Base-by-base conservation (phyloP, 2,113 vertebrate genomes). In the Oryzias celebensis region DNA sequence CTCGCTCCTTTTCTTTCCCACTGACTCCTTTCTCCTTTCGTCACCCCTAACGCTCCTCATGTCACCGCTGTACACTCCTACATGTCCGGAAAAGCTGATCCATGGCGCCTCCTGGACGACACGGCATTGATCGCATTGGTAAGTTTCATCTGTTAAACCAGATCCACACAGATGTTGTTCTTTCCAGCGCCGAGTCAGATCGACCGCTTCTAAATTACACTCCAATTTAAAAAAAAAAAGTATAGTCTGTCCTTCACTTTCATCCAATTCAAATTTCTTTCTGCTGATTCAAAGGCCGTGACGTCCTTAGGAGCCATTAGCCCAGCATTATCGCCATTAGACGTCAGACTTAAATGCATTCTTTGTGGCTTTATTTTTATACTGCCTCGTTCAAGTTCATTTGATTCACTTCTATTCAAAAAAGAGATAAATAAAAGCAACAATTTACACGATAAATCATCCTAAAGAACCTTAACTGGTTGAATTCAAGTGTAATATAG, bases 71-170 rank as follows among this genome's bases (percentile, higher is more conserved):
- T n/a, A 31, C 26, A 36, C 31, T 52, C 52, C 82, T 66, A 24
- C 62, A 71, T 62, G 49, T 60, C 62, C 14, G 0, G 36, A 18
- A 52, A 68, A 62, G 26, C 31, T 1, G 55, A 79, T 60, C 58
- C 62, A 22, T 60, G 64, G 59, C 52, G 62, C 69, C 57, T 1
- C 20, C 71, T 68, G 52, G 63, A 80, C 69, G 54, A 65, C 58
- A 57, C 10, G 10, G 57, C 63, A 83, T 83, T 42, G 79, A 86
- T 73, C 14, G 3, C 1, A 23, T 65, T 42, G 13, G 65, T 12
- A 47, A 61, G 66, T 41, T 52, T 0, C 6, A 46, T 52, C 46
- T 14, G 47, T 74, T 18, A 20, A 68, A 43, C 10, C 36, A 36
- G 10, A 36, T 10, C 36, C 36, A 36, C 36, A 36, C 36, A 36